Evolutionary conservation across 2,113 vertebrate species (phyloP), one percentile per base, ranked within the genome.

Genomic region (Mohoua ochrocephala): DNA sequence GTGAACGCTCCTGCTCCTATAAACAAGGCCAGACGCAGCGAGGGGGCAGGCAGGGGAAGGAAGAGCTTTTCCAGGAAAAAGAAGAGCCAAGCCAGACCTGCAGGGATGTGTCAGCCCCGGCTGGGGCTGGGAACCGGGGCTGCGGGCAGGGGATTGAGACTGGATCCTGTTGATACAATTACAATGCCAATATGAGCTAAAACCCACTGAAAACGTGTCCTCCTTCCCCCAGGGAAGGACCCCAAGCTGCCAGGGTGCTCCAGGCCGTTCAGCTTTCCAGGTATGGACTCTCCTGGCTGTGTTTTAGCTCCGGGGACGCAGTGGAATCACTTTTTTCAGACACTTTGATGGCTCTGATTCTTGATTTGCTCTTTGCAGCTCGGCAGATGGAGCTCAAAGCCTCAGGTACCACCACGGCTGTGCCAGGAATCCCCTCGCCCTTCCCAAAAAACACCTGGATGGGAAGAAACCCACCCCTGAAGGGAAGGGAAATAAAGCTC

Each of bases 181-280:
- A 37, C n/a, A 82, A 14, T 31, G 16, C 35, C 39, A 31, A 12
- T 9, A 49, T 13, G 21, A 37, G 35, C 19, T 44, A 11, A 41
- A 70, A 27, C 8, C 14, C 2, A 3, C 41, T 5, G 0, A 2
- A 28, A 67, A 77, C 30, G 19, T 5, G 23, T 19, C 24, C 12
- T 30, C 22, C n/a, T n/a, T 61, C 31, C 28, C 11, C 2, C 0
- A 27, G 9, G 41, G 45, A 13, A 70, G 24, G 26, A n/a, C 1
- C 2, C 23, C 87, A 60, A 13, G 15, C 35, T 42, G 42, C 44
- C 37, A 30, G 7, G 2, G 21, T 31, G 28, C 22, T 57, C 22
- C 33, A 68, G 54, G 24, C 19, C 31, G 61, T 31, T 39, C 75
- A 52, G 7, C 28, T 74, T 35, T 18, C 42, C 17, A 39, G 27